These are phyloP conservation scores for Drosophila virilis DNA, from an alignment of 1,140 invertebrate genomes.

Conservation along the genomic window DNA sequence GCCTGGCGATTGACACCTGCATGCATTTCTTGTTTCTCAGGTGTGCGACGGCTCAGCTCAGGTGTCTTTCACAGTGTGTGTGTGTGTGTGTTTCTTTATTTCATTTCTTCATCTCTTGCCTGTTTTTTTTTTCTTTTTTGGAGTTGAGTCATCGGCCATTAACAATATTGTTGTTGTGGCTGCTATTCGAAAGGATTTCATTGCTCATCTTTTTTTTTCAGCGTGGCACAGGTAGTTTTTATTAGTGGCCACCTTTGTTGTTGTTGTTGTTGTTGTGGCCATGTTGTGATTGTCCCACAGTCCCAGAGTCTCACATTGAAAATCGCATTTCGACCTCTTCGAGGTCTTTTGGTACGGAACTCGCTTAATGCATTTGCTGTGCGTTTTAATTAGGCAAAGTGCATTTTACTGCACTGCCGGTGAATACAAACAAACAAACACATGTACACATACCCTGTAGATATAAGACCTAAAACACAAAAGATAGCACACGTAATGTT, in stretches of 20 bases:
- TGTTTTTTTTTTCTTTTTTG: slow-evolving; percentile 27
- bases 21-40: slow-evolving; percentile 83
- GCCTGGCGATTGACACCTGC: slow-evolving; percentile 77
- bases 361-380: slow-evolving; percentile 33
- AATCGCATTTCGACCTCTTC: slow-evolving; percentile 28
- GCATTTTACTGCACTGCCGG: slow-evolving; percentile 14
- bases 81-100: slow-evolving; percentile 68
- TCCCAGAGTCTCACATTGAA: neutral
- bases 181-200: slow-evolving; percentile 76
- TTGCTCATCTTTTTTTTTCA: slow-evolving; percentile 50
- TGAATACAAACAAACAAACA: neutral
- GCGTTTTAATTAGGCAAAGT: slow-evolving; percentile 48
- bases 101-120: slow-evolving; percentile 73
- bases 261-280: slow-evolving; percentile 29
- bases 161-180: slow-evolving; percentile 65
- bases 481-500: slow-evolving; percentile 2
- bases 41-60: slow-evolving; percentile 67
- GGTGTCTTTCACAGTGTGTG: slow-evolving; percentile 52
- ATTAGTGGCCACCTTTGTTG: slow-evolving; percentile 37
- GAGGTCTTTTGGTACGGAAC: slow-evolving; percentile 13
- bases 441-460: neutral
- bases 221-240: slow-evolving; percentile 58
- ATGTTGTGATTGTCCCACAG: slow-evolving; percentile 49
- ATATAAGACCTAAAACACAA: neutral
- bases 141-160: slow-evolving; percentile 79